Conservation (phyloP, 2,113 vertebrate species). For the Prunella himalayana region DNA sequence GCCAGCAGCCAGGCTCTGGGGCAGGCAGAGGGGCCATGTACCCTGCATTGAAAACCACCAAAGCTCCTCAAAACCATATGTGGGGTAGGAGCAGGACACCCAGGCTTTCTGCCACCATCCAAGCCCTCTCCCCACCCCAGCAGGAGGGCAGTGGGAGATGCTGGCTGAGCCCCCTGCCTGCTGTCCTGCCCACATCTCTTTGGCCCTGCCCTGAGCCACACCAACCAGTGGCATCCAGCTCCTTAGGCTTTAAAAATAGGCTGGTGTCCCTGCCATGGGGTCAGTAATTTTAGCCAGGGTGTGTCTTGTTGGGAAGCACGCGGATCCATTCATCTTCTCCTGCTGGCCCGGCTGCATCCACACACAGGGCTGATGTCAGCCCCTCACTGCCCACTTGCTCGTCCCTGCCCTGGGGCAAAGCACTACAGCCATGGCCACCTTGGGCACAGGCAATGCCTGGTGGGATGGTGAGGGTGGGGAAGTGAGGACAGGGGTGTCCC, state of each 20-base stretch:
- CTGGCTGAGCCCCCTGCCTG: not conserved
- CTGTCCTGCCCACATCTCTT: not conserved
- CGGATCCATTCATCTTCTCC: not conserved
- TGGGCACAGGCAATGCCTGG: not conserved
- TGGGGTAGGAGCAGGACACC: not conserved
- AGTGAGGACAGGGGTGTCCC: not conserved
- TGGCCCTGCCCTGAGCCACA: not conserved
- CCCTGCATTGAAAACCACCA: not conserved
- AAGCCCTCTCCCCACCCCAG: fast-evolving
- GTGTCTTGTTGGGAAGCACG: not conserved
- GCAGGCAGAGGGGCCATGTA: not conserved
- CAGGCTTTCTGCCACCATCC: not conserved
- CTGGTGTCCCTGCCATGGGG: not conserved
- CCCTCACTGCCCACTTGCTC: not conserved
- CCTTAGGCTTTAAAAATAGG: slow-evolving; percentile 32
- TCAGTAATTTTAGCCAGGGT: not conserved
- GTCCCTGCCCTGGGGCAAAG: fast-evolving
- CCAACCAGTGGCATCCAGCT: not conserved
- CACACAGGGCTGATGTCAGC: not conserved
- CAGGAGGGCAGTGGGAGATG: not conserved
- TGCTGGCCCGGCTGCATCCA: fast-evolving
- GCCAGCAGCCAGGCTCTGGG: not conserved
- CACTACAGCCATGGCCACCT: not conserved
- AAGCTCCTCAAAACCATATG: not conserved
- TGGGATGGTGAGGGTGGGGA: not conserved